phyloP scores from a whole-genome alignment of 2,113 vertebrate species.

The Amphiprion ocellaris region DNA sequence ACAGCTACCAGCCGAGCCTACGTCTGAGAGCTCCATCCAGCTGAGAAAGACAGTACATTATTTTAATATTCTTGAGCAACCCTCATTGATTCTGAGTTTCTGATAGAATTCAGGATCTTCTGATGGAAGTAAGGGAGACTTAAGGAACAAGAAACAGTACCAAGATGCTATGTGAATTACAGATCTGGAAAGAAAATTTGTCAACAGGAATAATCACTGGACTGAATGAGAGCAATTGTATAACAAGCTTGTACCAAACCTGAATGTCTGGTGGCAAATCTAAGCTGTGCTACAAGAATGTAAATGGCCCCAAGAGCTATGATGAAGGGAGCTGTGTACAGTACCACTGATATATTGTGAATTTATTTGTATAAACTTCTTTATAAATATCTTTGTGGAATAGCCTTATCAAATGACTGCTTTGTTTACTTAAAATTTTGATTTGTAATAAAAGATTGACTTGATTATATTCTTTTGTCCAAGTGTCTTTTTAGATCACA shows the following conservation, averaged over 20 bases:
- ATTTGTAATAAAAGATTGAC: conserved; percentile 66
- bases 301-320: background rate
- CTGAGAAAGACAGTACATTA: conserved; percentile 38
- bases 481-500: background rate
- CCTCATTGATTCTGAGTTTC: conserved; percentile 14
- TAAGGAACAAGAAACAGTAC: background rate
- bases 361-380: conserved; percentile 27
- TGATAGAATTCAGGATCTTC: background rate
- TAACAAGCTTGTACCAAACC: conserved; percentile 23
- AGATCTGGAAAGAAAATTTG: background rate
- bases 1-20: conserved; percentile 77
- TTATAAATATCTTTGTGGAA: background rate
- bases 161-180: conserved; percentile 4
- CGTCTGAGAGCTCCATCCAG: conserved; percentile 62
- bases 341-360: conserved; percentile 29
- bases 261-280: conserved; percentile 19
- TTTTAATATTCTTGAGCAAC: conserved; percentile 6
- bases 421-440: conserved; percentile 29
- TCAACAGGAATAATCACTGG: background rate
- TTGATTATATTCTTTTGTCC: background rate
- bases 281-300: background rate
- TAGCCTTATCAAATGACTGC: background rate
- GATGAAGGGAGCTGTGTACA: conserved; percentile 28
- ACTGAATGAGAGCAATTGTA: conserved; percentile 25
- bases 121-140: background rate